Evolutionary conservation across 2,888 invertebrate genomes (phyloP), one percentile per base, ranked within the genome.

Genomic region (Acrobasis repandana): DNA sequence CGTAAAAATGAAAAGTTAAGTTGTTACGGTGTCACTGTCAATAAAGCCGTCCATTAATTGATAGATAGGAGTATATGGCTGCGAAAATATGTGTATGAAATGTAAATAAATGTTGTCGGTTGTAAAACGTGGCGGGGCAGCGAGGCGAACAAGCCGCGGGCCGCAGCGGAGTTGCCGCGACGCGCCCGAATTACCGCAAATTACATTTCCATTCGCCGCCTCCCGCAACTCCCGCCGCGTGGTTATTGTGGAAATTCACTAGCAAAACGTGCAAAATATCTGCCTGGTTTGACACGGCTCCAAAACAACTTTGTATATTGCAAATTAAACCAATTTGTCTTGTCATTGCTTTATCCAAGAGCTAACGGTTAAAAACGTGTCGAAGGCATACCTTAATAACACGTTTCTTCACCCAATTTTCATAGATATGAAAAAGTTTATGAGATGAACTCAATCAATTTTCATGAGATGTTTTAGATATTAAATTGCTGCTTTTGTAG

Each of bases 121-220:
- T 58, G 67, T 61, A 61, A 63, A 60, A 60, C 61, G 64, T 62
- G 65, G 64, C 64, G 64, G 72, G 69, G 73, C 76, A 74, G 77
- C 73, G 80, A 75, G 66, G 77, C 73, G 81, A 69, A 74, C 78
- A 77, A 71, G 73, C 78, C 80, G 70, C 76, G 69, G 61, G 64
- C 66, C 63, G 61, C 60, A 60, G 67, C 68, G 69, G 71, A 69
- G 69, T 67, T 63, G 68, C 70, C 66, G 68, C 72, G 70, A 68
- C 78, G 77, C 80, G 77, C 74, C 76, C 76, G 80, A 79, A 83
- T 82, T 79, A 85, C 88, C 88, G 75, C 88, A 88, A 87, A 88
- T 88, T 86, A 88, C 88, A 86, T 85, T 85, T 86, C 83, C 84
- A 86, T 85, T 81, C 82, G 76, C 77, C 82, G 75, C 82, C 57